phyloP scores from a whole-genome alignment of 2,113 vertebrate species.

The Octodon degus region DNA sequence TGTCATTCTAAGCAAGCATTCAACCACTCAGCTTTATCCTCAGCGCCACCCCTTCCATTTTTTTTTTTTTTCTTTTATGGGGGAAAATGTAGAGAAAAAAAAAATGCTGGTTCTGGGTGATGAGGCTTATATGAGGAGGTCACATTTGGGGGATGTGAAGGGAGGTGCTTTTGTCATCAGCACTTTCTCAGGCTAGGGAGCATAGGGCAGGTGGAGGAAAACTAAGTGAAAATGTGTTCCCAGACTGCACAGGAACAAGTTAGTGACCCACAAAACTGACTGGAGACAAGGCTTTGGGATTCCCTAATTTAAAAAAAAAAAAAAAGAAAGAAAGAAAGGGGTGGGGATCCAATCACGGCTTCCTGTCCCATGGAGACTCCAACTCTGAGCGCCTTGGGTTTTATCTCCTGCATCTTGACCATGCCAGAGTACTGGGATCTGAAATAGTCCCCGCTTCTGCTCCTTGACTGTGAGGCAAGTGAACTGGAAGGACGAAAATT shows the following conservation, averaged over 20 bases:
- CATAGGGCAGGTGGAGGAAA: conserved; percentile 11
- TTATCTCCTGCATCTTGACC: not conserved
- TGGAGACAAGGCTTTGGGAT: not conserved
- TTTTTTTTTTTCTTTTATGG: not conserved
- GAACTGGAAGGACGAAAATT: not conserved
- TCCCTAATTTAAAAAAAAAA: not conserved
- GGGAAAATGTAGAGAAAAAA: not conserved
- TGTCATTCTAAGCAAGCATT: not conserved
- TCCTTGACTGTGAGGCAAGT: not conserved
- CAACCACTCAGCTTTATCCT: not conserved
- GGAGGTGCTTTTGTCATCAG: conserved; percentile 20
- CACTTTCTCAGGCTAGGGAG: conserved; percentile 43
- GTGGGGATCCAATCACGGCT: not conserved
- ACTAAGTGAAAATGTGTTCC: conserved; percentile 58
- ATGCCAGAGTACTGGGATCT: not conserved
- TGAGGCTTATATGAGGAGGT: not conserved
- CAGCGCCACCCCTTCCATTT: not conserved
- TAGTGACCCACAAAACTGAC: conserved; percentile 32
- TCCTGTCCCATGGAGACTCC: not conserved
- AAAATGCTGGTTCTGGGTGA: not conserved
- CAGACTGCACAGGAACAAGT: not conserved
- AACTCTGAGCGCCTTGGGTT: not conserved
- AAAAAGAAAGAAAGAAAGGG: not conserved
- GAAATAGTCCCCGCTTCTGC: not conserved
- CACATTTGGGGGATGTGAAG: not conserved